Percentiles rank a stretch among this genome's conserved stretches.
Conservation (phyloP, 2,113 vertebrate genomes). For the Chaetodon auriga region DNA sequence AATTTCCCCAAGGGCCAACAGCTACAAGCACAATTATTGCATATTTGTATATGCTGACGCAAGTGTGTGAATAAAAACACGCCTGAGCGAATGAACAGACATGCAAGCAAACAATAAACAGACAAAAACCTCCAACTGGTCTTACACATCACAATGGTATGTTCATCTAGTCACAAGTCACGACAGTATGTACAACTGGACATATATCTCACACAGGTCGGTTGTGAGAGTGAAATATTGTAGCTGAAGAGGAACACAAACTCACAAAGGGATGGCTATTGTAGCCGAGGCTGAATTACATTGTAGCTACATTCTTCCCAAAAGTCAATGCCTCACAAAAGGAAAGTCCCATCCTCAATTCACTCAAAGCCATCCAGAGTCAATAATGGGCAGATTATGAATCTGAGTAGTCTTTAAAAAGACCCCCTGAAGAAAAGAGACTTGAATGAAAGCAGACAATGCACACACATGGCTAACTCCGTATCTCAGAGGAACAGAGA, state of each 20-base stretch:
- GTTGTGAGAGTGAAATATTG: slow-evolving; percentile 8
- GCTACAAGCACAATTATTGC: neutral
- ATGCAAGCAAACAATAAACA: neutral
- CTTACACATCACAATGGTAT: neutral
- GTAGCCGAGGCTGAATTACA: slow-evolving; percentile 14
- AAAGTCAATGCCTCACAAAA: slow-evolving; percentile 44
- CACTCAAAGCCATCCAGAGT: slow-evolving; percentile 43
- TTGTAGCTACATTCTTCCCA: slow-evolving; percentile 3
- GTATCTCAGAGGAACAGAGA: slow-evolving; percentile 63
- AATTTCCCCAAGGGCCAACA: neutral
- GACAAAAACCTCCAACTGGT: neutral
- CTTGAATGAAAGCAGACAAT: slow-evolving; percentile 52
- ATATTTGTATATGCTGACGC: neutral
- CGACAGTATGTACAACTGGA: neutral
- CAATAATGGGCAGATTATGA: slow-evolving; percentile 66
- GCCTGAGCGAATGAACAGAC: neutral
- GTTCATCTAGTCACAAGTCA: neutral
- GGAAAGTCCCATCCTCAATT: slow-evolving; percentile 52
- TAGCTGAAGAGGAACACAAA: slow-evolving; percentile 7
- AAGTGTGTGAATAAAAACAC: neutral
- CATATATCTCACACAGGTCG: neutral
- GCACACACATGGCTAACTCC: slow-evolving; percentile 46
- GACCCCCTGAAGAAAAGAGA: slow-evolving; percentile 38
- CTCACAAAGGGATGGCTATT: neutral
- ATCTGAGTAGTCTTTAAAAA: slow-evolving; percentile 50